These are phyloP conservation scores for Habroteleia sp. DNA, from an alignment of 2,888 invertebrate genomes.

Conservation along the genomic window DNA sequence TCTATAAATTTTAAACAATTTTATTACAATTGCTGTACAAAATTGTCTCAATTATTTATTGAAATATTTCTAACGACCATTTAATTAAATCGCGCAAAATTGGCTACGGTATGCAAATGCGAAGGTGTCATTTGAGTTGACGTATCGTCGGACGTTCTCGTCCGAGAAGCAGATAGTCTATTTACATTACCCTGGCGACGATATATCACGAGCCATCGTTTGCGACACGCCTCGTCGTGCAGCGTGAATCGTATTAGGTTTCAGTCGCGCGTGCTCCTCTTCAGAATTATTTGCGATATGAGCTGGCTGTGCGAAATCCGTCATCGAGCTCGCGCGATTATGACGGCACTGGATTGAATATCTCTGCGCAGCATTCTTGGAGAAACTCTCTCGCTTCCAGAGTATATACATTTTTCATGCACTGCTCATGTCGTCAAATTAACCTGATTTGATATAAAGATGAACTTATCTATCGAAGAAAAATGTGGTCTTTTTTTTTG, in stretches of 20 bases:
- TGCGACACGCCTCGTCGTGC: constrained; percentile 33
- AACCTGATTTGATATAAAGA: constrained; percentile 30
- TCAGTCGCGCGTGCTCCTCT: constrained; percentile 63
- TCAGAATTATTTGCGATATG: constrained; percentile 54
- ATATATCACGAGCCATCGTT: constrained; percentile 49
- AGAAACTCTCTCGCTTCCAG: constrained; percentile 41
- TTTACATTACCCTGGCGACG: constrained; percentile 60
- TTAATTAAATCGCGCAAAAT: constrained; percentile 41
- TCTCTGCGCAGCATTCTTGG: constrained; percentile 72
- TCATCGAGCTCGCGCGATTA: constrained; percentile 45
- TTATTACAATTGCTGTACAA: too few relatives aligned
- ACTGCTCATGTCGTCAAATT: constrained; percentile 34
- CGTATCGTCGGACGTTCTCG: constrained; percentile 32
- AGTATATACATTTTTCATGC: constrained; percentile 22
- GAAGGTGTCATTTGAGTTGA: constrained; percentile 55
- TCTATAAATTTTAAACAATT: too few relatives aligned
- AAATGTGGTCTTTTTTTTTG: background rate
- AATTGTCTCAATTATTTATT: too few relatives aligned
- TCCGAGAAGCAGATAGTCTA: constrained; percentile 46
- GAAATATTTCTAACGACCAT: constrained; percentile 16
- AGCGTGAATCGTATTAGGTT: constrained; percentile 44
- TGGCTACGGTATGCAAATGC: constrained; percentile 32
- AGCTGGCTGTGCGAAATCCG: constrained; percentile 56
- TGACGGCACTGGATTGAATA: constrained; percentile 72
- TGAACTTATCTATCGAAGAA: background rate